Evolutionary conservation across 2,888 invertebrate species (phyloP), one percentile per base, ranked within the genome.

Genomic region (Coelopa pilipes): DNA sequence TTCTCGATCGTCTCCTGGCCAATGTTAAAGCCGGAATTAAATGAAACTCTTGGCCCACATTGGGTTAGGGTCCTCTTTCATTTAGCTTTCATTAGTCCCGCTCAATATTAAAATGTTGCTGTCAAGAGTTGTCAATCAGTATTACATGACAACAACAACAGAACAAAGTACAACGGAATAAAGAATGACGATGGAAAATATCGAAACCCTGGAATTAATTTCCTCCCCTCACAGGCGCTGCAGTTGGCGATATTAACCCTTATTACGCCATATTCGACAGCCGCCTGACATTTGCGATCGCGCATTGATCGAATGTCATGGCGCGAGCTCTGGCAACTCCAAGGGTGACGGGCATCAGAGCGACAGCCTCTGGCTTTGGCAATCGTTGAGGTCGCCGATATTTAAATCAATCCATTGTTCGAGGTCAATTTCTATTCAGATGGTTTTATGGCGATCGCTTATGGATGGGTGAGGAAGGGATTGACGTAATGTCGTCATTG

Each of bases 181-280:
- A 46, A 49, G 9, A 66, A 11, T 13, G 21, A 47, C 34, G 17
- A 21, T 5, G 7, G 49, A 47, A 34, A 34, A 34, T 34, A 34
- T 4, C 34, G 7, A 34, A 34, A 34, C 34, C 34, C 65, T 19
- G 19, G 9, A 13, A 65, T 46, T 47, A 17, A 10, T 11, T 65
- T 17, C 19, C 17, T 13, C 45, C 45, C 47, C 7, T 34, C 34
- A 7, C 7, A 34, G 46, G 13, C 19, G 17, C 19, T 19, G 15
- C 17, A 65, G 13, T 15, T 45, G 34, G 49, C 49, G 47, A 24
- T 66, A 65, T 76, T 77, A 76, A 76, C 75, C 77, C 77, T 72
- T 76, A 76, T 76, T 74, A 74, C 59, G 70, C 53, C 19, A 74
- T 59, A 70, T 76, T 73, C 76, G 77, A 76, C 77, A 77, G 24